Percentiles rank a stretch among this genome's conserved stretches.
phyloP scores from a whole-genome alignment of 2,797 vertebrate genomes.

The Pseudomugil tenellus region DNA sequence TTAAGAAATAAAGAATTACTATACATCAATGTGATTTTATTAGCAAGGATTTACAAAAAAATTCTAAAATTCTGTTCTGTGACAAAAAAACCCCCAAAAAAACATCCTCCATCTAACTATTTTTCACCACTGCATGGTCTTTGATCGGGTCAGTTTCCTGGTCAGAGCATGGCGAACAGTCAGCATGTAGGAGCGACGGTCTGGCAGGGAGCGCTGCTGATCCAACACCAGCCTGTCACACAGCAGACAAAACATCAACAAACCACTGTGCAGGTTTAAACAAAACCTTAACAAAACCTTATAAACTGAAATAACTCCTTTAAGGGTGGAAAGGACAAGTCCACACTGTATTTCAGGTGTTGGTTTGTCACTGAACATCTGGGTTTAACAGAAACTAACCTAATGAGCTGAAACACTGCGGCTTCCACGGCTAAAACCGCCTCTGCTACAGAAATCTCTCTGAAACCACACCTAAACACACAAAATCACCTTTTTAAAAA shows the following conservation, averaged over 20 bases:
- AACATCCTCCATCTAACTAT: neutral
- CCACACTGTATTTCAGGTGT: neutral
- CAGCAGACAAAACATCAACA: slow-evolving; percentile 2
- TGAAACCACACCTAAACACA: slow-evolving; percentile 75
- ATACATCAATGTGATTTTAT: neutral
- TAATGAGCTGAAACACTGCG: slow-evolving; percentile 74
- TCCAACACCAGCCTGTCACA: slow-evolving; percentile 74
- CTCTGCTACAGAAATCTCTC: slow-evolving; percentile 82
- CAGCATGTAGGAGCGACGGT: slow-evolving; percentile 81
- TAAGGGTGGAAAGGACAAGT: neutral
- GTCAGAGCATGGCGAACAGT: slow-evolving; percentile 79
- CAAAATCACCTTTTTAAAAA: neutral
- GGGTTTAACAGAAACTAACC: slow-evolving; percentile 40
- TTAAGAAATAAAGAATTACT: neutral
- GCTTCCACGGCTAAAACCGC: slow-evolving; percentile 69
- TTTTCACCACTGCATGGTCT: slow-evolving; percentile 84
- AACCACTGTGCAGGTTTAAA: neutral
- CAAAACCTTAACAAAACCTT: neutral
- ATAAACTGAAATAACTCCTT: neutral
- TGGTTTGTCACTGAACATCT: neutral
- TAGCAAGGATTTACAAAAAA: neutral
- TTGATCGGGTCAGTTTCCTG: slow-evolving; percentile 80
- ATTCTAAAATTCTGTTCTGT: no score
- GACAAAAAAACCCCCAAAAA: no score
- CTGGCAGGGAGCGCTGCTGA: slow-evolving; percentile 75